phyloP scores from a whole-genome alignment of 2,888 invertebrate genomes.

The Hypena proboscidalis region DNA sequence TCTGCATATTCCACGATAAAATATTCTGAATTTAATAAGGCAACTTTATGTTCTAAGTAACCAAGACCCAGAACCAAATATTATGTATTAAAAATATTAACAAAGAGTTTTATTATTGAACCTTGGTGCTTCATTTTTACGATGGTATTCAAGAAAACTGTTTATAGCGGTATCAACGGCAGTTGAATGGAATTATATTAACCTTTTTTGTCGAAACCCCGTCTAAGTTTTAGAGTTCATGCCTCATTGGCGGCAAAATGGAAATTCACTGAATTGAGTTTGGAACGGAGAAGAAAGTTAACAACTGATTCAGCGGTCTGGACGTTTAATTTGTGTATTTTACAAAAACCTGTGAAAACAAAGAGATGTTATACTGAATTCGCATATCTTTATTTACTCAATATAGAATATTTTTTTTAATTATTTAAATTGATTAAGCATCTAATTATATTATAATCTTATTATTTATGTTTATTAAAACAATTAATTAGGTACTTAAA shows the following conservation, averaged over 20 bases:
- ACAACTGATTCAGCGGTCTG: constrained; percentile 1
- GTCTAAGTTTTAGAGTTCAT: constrained; percentile 37
- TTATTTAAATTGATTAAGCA: too few relatives aligned
- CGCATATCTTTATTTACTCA: too few relatives aligned
- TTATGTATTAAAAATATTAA: constrained; percentile 45
- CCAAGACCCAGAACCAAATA: constrained; percentile 29
- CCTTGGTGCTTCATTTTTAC: constrained; percentile 43
- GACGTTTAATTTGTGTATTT: not conserved
- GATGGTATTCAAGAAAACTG: constrained; percentile 44
- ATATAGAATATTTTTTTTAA: too few relatives aligned
- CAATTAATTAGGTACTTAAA: too few relatives aligned
- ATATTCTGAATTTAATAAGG: constrained; percentile 33
- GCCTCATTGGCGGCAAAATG: constrained; percentile 38
- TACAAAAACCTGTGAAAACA: too few relatives aligned
- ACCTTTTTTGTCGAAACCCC: constrained; percentile 32
- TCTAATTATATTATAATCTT: too few relatives aligned
- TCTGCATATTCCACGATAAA: constrained; percentile 31
- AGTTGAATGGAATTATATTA: constrained; percentile 42
- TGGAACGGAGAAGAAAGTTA: constrained; percentile 7
- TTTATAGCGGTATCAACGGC: constrained; percentile 40
- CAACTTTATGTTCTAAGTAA: constrained; percentile 28
- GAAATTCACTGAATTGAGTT: constrained; percentile 27
- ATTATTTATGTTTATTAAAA: too few relatives aligned
- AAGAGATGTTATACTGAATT: too few relatives aligned
- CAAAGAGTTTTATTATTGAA: constrained; percentile 40